Percentiles rank a stretch among this genome's conserved stretches.
Evolutionary conservation across 2,888 invertebrate genomes (phyloP).

Genomic region (Cryptus armator): DNA sequence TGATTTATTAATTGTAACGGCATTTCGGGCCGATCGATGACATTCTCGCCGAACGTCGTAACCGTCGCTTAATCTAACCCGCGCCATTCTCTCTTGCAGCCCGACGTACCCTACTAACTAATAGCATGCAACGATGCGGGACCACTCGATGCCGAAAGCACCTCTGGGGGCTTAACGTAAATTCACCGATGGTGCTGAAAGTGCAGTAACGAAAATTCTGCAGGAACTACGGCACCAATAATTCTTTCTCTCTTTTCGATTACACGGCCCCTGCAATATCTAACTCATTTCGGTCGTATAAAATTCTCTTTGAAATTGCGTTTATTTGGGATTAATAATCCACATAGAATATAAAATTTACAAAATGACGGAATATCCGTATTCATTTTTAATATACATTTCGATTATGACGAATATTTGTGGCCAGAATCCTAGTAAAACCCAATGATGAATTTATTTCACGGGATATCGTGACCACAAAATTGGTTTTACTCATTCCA

Average conservation of each 20-base stretch:
- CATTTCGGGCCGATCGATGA: conserved; percentile 28
- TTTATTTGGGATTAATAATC: neutral
- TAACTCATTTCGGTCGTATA: neutral
- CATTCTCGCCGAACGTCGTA: conserved; percentile 27
- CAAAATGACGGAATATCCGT: neutral
- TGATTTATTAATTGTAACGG: conserved; percentile 45
- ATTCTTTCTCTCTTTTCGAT: neutral
- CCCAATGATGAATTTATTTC: too few relatives aligned
- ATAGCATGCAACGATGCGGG: conserved; percentile 46
- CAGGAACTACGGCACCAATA: conserved; percentile 3
- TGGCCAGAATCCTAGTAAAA: too few relatives aligned
- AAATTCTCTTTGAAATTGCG: conserved; percentile 4
- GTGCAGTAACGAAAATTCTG: conserved; percentile 21
- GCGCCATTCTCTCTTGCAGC: conserved; percentile 11
- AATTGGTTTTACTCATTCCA: too few relatives aligned
- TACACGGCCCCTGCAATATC: neutral
- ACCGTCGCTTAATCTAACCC: conserved; percentile 39
- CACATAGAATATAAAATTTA: neutral
- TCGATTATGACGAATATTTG: too few relatives aligned
- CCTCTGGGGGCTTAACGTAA: conserved; percentile 36
- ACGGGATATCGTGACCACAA: too few relatives aligned
- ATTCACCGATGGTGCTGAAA: conserved; percentile 41
- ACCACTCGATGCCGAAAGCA: conserved; percentile 8
- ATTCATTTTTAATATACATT: neutral
- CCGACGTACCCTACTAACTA: conserved; percentile 37